These are phyloP conservation scores for Tryphoninae sp. DNA, from an alignment of 2,888 invertebrate species.

Conservation along the genomic window DNA sequence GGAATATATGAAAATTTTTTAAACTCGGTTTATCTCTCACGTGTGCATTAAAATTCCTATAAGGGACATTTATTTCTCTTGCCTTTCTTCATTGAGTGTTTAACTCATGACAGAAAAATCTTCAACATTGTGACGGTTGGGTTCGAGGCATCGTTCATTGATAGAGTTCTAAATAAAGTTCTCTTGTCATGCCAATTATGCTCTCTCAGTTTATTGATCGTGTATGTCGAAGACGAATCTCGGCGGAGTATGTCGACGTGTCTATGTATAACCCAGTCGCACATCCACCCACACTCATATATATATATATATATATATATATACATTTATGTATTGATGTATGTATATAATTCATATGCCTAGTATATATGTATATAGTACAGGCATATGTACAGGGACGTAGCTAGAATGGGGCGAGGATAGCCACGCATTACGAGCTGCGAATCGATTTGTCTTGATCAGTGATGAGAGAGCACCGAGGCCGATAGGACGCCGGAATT, in stretches of 20 bases:
- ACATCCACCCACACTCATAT: slow-evolving; percentile 1
- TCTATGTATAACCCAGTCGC: not conserved
- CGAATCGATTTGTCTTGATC: slow-evolving; percentile 62
- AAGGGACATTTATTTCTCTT: too few relatives aligned
- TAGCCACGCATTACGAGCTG: slow-evolving; percentile 46
- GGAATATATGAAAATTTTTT: too few relatives aligned
- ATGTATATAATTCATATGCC: not conserved
- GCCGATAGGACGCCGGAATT: slow-evolving; percentile 54
- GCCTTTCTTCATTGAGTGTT: too few relatives aligned
- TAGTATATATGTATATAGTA: not conserved
- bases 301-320: slow-evolving; percentile 8
- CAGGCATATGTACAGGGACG: not conserved
- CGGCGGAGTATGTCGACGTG: slow-evolving; percentile 20
- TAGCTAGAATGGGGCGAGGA: slow-evolving; percentile 22
- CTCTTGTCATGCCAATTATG: slow-evolving; percentile 19
- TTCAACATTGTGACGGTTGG: not conserved
- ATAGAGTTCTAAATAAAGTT: not conserved
- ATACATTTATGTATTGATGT: not conserved
- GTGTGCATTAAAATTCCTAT: too few relatives aligned
- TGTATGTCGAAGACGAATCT: slow-evolving; percentile 39
- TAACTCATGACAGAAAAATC: too few relatives aligned
- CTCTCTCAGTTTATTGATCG: slow-evolving; percentile 31
- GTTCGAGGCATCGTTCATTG: not conserved
- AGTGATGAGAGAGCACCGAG: slow-evolving; percentile 48
- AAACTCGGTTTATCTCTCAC: too few relatives aligned